phyloP scores from a whole-genome alignment of 2,888 invertebrate species.

The Auanema freiburgensis region DNA sequence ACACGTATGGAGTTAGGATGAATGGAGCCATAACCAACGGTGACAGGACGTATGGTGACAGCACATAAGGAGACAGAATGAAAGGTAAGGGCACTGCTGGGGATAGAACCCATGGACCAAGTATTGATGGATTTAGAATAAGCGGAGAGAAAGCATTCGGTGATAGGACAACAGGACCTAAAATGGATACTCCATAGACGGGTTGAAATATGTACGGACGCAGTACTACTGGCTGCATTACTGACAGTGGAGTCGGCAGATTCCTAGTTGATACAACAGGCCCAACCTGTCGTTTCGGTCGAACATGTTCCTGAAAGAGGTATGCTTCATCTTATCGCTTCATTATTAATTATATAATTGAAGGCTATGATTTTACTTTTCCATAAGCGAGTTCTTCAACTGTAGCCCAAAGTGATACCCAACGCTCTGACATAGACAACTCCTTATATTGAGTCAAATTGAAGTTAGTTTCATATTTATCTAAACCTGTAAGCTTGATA shows the following conservation, averaged over 20 bases:
- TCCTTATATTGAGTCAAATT: slow-evolving; percentile 25
- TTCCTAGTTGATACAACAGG: slow-evolving; percentile 11
- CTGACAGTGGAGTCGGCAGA: slow-evolving; percentile 11
- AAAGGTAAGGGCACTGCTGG: slow-evolving; percentile 44
- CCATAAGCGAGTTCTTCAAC: slow-evolving; percentile 26
- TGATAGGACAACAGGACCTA: slow-evolving; percentile 51
- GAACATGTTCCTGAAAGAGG: neutral
- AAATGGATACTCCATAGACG: slow-evolving; percentile 41
- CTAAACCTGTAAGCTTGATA: slow-evolving; percentile 1
- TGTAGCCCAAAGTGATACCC: slow-evolving; percentile 26
- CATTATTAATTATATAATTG: neutral
- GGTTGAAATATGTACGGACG: slow-evolving; percentile 36
- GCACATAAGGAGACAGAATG: slow-evolving; percentile 38
- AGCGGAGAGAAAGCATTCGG: slow-evolving; percentile 56
- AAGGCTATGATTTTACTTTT: no score
- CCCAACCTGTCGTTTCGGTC: slow-evolving; percentile 24
- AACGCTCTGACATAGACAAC: slow-evolving; percentile 19
- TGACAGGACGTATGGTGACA: slow-evolving; percentile 37
- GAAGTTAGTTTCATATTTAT: slow-evolving; percentile 12
- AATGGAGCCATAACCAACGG: slow-evolving; percentile 51
- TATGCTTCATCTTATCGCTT: neutral
- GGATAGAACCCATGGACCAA: slow-evolving; percentile 40
- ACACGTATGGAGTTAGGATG: slow-evolving; percentile 39
- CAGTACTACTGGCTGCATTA: slow-evolving; percentile 23
- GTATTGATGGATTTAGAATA: slow-evolving; percentile 51